Conservation (phyloP, 2,888 invertebrate species). For the Homarus gammarus region DNA sequence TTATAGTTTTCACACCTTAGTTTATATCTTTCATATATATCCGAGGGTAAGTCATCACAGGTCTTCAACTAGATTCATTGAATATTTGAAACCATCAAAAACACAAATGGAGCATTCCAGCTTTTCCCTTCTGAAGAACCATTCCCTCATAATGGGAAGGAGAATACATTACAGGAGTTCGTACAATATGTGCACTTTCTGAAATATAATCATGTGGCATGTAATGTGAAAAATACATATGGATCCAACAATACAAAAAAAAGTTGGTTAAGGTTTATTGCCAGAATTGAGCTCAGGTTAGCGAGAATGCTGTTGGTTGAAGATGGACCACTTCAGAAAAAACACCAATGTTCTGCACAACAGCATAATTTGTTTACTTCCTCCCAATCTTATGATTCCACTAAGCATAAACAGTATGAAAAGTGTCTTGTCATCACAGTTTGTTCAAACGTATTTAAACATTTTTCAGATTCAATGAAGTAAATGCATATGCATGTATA, state of each 20-base stretch:
- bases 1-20: too few species aligned
- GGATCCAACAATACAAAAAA: not conserved
- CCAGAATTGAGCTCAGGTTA: not conserved
- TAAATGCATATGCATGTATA: slow-evolving; percentile 1
- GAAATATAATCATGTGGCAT: not conserved
- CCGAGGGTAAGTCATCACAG: too few species aligned
- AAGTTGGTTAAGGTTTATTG: not conserved
- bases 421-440: not conserved
- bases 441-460: too few species aligned
- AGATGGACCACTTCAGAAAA: not conserved
- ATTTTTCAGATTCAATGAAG: not conserved
- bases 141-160: not conserved
- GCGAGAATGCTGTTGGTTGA: not conserved
- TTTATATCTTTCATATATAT: too few species aligned
- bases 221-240: not conserved
- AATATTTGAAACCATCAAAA: too few species aligned
- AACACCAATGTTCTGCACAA: not conserved
- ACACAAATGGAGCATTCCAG: not conserved
- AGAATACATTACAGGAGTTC: too few species aligned
- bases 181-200: not conserved
- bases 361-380: not conserved
- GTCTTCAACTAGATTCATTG: too few species aligned
- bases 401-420: not conserved
- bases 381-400: not conserved
- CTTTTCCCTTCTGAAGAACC: not conserved